Conservation (phyloP, 1,140 invertebrate genomes). For the Polypedilum vanderplanki region DNA sequence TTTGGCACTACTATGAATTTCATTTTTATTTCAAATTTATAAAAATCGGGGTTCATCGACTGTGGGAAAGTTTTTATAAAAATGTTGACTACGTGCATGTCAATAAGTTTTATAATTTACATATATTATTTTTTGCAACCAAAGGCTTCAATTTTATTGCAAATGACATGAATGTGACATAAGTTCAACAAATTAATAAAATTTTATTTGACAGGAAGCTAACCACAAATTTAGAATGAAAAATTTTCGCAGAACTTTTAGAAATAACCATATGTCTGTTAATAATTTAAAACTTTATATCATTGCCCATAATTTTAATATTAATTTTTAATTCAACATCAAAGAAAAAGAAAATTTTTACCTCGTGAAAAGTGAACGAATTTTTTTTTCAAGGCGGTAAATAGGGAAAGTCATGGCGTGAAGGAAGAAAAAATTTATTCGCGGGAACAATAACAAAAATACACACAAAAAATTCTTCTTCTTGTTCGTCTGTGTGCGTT, state of each 20-base stretch:
- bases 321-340: too few relatives aligned
- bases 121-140: neutral
- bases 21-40: neutral
- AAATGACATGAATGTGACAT: neutral
- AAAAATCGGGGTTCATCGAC: neutral
- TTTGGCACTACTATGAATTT: neutral
- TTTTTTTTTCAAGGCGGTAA: slow-evolving; percentile 1
- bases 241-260: neutral
- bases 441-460: neutral
- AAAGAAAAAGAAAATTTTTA: neutral
- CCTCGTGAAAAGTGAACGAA: neutral
- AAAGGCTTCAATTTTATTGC: neutral
- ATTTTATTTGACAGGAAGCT: neutral
- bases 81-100: neutral
- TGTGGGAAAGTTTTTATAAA: neutral
- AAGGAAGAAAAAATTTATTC: neutral
- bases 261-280: neutral
- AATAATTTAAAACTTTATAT: too few relatives aligned
- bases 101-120: neutral
- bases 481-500: neutral
- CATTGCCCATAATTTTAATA: too few relatives aligned
- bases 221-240: neutral
- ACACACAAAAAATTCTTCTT: neutral
- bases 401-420: neutral
- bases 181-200: neutral